phyloP scores from a whole-genome alignment of 2,797 vertebrate genomes.

The Thripadectes ignobilis region DNA sequence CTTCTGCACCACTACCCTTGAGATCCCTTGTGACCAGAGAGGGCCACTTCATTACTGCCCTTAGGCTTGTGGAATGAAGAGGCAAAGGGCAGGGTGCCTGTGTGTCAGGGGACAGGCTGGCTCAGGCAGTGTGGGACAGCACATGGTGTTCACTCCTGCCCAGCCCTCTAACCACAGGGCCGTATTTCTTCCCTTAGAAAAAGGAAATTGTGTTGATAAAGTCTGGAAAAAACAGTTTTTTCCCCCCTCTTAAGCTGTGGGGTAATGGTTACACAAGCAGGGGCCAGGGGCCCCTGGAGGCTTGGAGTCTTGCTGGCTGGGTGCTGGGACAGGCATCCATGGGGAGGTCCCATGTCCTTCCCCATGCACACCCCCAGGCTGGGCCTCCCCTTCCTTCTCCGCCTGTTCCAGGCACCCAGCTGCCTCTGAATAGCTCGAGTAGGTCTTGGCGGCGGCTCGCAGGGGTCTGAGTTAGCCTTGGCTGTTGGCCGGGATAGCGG shows the following conservation, averaged over 20 bases:
- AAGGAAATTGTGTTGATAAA: not conserved
- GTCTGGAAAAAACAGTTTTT: not conserved
- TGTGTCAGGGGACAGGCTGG: accelerated
- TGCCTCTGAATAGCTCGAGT: not conserved
- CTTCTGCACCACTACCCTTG: not conserved
- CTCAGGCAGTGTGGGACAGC: not conserved
- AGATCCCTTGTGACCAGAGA: not conserved
- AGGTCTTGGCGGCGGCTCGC: not conserved
- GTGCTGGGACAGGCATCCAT: not conserved
- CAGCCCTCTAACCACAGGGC: not conserved
- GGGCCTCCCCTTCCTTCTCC: not conserved
- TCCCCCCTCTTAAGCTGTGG: not conserved
- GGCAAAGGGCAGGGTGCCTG: not conserved
- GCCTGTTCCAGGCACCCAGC: not conserved
- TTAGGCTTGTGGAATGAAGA: accelerated
- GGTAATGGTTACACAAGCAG: not conserved
- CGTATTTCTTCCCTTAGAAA: not conserved
- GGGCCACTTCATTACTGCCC: accelerated
- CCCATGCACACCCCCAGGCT: not conserved
- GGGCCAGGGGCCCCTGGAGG: not conserved
- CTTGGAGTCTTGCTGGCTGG: accelerated
- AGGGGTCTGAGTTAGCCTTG: not conserved
- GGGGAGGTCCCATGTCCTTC: not conserved
- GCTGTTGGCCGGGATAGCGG: accelerated
- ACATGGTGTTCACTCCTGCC: accelerated